A percentile compares a stretch with the other conserved stretches of the same genome.
Conservation (phyloP, 2,888 invertebrate species). For the Coelinius sp. region DNA sequence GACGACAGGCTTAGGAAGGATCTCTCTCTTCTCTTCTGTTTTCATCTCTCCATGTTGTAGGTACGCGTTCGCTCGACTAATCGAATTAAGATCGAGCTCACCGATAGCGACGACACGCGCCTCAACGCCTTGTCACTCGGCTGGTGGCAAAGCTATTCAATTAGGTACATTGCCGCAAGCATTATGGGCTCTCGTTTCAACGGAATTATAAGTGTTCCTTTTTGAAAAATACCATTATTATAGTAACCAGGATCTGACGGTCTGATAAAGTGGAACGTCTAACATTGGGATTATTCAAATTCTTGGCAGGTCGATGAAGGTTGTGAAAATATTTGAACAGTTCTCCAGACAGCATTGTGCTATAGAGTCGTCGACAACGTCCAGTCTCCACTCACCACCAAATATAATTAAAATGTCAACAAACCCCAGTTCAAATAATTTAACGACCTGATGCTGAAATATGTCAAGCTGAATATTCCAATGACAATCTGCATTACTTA, state of each 20-base stretch:
- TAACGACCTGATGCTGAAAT: too few species aligned
- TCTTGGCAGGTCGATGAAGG: background rate
- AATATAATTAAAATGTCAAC: too few species aligned
- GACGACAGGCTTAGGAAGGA: background rate
- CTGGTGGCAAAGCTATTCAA: slow-evolving; percentile 7
- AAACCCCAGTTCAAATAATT: too few species aligned
- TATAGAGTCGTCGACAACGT: too few species aligned
- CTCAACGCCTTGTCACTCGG: slow-evolving; percentile 51
- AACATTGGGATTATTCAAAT: background rate
- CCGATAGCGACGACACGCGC: slow-evolving; percentile 49
- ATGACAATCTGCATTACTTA: too few species aligned
- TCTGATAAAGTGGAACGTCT: background rate
- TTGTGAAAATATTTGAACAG: background rate
- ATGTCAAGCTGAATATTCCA: too few species aligned
- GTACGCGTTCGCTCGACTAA: slow-evolving; percentile 43
- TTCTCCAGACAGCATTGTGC: too few species aligned
- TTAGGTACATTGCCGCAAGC: slow-evolving; percentile 12
- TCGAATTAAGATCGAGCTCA: slow-evolving; percentile 52
- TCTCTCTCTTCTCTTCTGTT: background rate
- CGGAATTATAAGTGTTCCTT: background rate
- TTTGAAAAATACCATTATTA: background rate
- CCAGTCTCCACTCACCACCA: too few species aligned
- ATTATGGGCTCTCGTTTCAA: background rate
- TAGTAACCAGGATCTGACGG: background rate
- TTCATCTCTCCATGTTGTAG: background rate